A percentile compares a stretch with the other conserved stretches of the same genome.
phyloP scores from a whole-genome alignment of 1,140 invertebrate genomes.

The Antheraea mylitta region DNA sequence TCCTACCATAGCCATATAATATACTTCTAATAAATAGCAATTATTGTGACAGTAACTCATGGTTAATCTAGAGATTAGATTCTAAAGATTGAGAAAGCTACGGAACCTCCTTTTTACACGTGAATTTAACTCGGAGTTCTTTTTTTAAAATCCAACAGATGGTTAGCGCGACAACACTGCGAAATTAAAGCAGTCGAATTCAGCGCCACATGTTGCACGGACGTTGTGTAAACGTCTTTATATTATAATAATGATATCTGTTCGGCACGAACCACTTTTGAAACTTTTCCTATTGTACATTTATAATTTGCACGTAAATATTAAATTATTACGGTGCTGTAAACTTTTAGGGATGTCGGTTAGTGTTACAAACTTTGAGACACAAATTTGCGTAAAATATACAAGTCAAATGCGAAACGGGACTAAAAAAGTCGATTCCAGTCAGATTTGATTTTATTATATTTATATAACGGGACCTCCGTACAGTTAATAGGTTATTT shows the following conservation, averaged over 20 bases:
- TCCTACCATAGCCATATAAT: no score
- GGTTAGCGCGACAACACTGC: conserved; percentile 18
- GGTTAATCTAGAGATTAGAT: no score
- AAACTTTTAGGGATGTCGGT: neutral
- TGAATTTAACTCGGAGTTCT: neutral
- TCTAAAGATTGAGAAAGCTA: neutral
- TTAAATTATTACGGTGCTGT: neutral
- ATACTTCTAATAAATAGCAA: no score
- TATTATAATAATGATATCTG: conserved; percentile 11
- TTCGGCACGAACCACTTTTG: neutral
- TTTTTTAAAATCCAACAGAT: conserved; percentile 24
- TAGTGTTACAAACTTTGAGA: neutral
- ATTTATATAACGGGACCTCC: no score
- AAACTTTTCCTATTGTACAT: conserved; percentile 8
- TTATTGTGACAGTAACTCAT: no score
- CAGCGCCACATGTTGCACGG: conserved; percentile 13
- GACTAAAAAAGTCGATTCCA: neutral
- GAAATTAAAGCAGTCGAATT: conserved; percentile 11
- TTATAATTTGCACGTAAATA: conserved; percentile 8
- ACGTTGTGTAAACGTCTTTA: conserved; percentile 13
- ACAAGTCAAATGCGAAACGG: neutral
- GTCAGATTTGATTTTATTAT: no score
- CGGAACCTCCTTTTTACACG: neutral
- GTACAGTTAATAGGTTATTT: no score
- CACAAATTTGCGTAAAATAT: neutral